Percentiles rank a stretch among this genome's conserved stretches.
Conservation (phyloP, 2,888 invertebrate species). For the Penaeus monodon region DNA sequence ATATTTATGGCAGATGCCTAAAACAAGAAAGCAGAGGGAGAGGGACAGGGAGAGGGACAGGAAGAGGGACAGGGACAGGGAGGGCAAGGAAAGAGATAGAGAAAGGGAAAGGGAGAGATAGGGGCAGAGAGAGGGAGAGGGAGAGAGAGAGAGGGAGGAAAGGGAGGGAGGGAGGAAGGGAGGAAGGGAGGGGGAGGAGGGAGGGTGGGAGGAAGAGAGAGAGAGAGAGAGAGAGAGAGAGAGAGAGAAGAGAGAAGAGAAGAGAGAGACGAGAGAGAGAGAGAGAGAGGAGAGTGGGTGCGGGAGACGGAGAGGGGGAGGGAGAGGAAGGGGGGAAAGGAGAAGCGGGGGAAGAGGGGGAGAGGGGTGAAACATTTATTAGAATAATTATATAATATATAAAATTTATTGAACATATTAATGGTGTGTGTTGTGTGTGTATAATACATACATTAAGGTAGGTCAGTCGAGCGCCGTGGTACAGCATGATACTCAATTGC, state of each 20-base stretch:
- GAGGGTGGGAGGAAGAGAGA: background rate
- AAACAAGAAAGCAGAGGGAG: background rate
- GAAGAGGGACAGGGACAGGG: background rate
- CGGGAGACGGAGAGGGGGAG: background rate
- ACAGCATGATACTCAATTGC: too few relatives aligned
- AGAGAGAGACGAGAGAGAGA: background rate
- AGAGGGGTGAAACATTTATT: too few relatives aligned
- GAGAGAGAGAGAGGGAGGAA: background rate
- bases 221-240: background rate
- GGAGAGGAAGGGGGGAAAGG: background rate
- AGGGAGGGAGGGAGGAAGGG: background rate
- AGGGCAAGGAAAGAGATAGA: background rate
- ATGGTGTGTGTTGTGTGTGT: too few relatives aligned
- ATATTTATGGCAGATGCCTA: too few relatives aligned
- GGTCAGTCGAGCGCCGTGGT: too few relatives aligned
- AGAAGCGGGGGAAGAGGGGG: background rate
- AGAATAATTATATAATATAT: too few relatives aligned
- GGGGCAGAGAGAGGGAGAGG: background rate
- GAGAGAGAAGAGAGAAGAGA: background rate
- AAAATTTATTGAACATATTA: too few relatives aligned
- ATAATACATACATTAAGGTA: too few relatives aligned
- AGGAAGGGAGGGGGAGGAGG: background rate
- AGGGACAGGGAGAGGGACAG: background rate
- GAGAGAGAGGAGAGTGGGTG: background rate
- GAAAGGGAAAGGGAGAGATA: background rate